Conservation (phyloP, 2,113 vertebrate genomes). For the Ranitomeya variabilis region DNA sequence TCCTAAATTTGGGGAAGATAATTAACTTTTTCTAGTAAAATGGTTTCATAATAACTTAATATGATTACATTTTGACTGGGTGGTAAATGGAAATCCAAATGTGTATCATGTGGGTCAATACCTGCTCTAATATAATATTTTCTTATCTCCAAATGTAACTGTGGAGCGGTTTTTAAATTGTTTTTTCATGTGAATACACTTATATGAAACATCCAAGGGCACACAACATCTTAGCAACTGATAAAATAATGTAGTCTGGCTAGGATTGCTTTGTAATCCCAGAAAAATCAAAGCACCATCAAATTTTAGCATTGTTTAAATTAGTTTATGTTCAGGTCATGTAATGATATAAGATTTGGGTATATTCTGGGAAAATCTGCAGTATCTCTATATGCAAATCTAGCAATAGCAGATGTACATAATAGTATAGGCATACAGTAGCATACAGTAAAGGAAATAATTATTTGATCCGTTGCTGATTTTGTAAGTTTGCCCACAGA, state of each 20-base stretch:
- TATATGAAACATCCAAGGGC: neutral
- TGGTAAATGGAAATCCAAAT: neutral
- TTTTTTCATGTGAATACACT: neutral
- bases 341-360: neutral
- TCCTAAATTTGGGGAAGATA: conserved; percentile 7
- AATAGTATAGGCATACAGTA: neutral
- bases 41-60: conserved; percentile 1
- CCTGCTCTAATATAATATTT: neutral
- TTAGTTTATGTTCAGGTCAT: neutral
- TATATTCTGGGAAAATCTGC: neutral
- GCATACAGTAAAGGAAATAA: neutral
- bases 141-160: neutral
- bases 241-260: neutral
- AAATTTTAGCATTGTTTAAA: neutral
- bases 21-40: conserved; percentile 23
- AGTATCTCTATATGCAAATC: no score
- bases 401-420: neutral
- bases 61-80: neutral
- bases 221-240: neutral
- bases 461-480: no score
- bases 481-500: no score
- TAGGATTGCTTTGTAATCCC: neutral
- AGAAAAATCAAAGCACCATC: neutral
- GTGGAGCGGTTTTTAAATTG: neutral
- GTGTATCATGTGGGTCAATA: neutral